These are phyloP conservation scores for Corbicula japonica DNA, from an alignment of 2,888 invertebrate species.

Conservation along the genomic window DNA sequence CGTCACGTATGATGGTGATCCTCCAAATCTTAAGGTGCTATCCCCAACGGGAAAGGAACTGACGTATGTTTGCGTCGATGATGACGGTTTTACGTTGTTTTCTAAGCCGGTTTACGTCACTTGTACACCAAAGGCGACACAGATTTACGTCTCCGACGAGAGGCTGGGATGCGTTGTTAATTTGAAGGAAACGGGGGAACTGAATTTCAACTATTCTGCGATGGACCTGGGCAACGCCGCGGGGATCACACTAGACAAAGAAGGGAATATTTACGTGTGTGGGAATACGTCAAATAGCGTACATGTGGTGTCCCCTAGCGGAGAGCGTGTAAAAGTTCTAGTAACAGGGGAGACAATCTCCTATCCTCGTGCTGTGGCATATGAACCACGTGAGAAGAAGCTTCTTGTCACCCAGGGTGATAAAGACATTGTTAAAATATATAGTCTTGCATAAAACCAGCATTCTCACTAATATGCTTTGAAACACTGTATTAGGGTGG, in stretches of 20 bases:
- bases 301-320: slow-evolving; percentile 64
- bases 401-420: slow-evolving; percentile 72
- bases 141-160: slow-evolving; percentile 71
- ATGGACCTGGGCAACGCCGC: slow-evolving; percentile 69
- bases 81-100: slow-evolving; percentile 69
- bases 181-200: slow-evolving; percentile 64
- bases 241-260: slow-evolving; percentile 63
- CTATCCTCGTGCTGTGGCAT: slow-evolving; percentile 71
- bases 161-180: slow-evolving; percentile 65
- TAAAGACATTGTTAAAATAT: slow-evolving; percentile 67
- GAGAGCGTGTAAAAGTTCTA: slow-evolving; percentile 66
- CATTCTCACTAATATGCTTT: too few species aligned
- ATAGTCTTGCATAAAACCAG: slow-evolving; percentile 46
- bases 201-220: slow-evolving; percentile 67
- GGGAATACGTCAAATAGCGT: slow-evolving; percentile 69
- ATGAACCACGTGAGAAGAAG: slow-evolving; percentile 66
- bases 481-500: too few species aligned
- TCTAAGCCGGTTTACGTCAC: slow-evolving; percentile 72
- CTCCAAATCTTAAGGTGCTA: slow-evolving; percentile 69
- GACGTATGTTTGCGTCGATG: slow-evolving; percentile 68
- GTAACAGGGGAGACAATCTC: slow-evolving; percentile 65
- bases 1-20: slow-evolving; percentile 70
- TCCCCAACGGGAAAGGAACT: slow-evolving; percentile 64
- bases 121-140: slow-evolving; percentile 51
- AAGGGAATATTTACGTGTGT: slow-evolving; percentile 70